These are phyloP conservation scores for Harpegnathos saltator DNA, from an alignment of 1,140 invertebrate genomes.

Conservation along the genomic window DNA sequence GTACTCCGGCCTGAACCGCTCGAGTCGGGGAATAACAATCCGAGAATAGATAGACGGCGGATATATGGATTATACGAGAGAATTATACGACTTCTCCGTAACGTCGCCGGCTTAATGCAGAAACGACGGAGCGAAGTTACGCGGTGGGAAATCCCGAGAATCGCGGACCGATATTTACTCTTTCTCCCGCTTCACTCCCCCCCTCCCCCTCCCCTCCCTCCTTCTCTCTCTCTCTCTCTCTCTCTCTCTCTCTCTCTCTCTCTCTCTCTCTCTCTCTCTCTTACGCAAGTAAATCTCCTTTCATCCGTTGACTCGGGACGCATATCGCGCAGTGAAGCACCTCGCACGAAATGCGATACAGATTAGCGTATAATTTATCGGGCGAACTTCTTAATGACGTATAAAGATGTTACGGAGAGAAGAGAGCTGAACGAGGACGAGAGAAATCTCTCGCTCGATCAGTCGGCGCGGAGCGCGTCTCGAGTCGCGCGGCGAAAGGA, in stretches of 20 bases:
- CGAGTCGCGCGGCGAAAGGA: too few species aligned
- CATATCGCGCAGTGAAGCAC: neutral
- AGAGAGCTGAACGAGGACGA: neutral
- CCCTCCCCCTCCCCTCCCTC: neutral
- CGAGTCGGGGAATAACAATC: conserved; percentile 69
- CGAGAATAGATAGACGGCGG: conserved; percentile 69
- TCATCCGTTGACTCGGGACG: neutral
- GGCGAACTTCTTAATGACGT: neutral
- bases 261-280: neutral
- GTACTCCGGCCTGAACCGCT: conserved; percentile 42
- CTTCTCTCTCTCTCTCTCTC: neutral
- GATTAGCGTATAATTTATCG: conserved; percentile 33
- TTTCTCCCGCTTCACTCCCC: conserved; percentile 25
- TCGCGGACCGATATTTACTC: conserved; percentile 68
- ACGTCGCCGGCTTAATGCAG: conserved; percentile 67
- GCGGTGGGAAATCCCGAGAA: conserved; percentile 30
- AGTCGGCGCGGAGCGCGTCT: too few species aligned
- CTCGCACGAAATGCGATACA: conserved; percentile 1
- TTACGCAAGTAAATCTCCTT: conserved; percentile 35
- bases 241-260: neutral
- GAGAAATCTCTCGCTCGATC: neutral
- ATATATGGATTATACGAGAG: conserved; percentile 73
- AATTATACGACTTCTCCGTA: conserved; percentile 69
- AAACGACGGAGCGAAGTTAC: conserved; percentile 45
- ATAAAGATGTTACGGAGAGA: neutral